Base-by-base conservation (phyloP, 2,113 vertebrate species). In the Accipiter virgatus region DNA sequence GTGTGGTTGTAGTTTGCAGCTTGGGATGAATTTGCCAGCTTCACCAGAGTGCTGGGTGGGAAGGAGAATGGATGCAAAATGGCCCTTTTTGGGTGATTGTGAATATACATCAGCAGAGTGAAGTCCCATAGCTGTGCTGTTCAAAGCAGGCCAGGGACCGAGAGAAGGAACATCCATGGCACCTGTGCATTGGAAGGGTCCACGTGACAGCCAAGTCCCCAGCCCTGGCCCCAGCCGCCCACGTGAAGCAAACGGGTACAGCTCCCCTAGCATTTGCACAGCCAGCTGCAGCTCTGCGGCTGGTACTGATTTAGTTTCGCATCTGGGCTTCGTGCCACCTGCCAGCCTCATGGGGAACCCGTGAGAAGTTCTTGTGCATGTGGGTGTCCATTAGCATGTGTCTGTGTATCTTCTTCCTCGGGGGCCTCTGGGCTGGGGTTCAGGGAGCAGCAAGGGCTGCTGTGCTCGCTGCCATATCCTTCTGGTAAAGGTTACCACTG, bases 261-360 rank as follows among this genome's bases (percentile, higher is more conserved):
- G 31, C 36, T 81, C 63, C 48, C 29, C 53, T 58, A 81, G 81
- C 65, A 63, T 62, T 67, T 47, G 27, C 45, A 29, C 68, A 66
- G 67, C 29, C 1, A n/a, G 61, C 70, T 95, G 81, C 94, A 91
- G 73, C 65, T 67, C 38, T 63, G 85, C 0, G 25, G 55, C 56
- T 82, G 61, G 20, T 71, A 40, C 21, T 1, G 6, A 13, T 59
- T 89, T 31, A 34, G 23, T 84, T 62, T 56, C 0, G 1, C 62
- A 34, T 40, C 81, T 85, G 81, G 68, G 32, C 65, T 86, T 58
- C 10, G 2, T 0, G 26, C 73, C 48, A 71, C 68, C 81, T 59
- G 47, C 0, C 0, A 85, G 42, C 47, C 61, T 31, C 0, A 0
- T 56, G 85, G 47, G 79, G 71, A 71, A 36, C 17, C 26, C 63